A percentile compares a stretch with the other conserved stretches of the same genome.
phyloP scores from a whole-genome alignment of 2,888 invertebrate species.

The Eucriotettix oculatus region DNA sequence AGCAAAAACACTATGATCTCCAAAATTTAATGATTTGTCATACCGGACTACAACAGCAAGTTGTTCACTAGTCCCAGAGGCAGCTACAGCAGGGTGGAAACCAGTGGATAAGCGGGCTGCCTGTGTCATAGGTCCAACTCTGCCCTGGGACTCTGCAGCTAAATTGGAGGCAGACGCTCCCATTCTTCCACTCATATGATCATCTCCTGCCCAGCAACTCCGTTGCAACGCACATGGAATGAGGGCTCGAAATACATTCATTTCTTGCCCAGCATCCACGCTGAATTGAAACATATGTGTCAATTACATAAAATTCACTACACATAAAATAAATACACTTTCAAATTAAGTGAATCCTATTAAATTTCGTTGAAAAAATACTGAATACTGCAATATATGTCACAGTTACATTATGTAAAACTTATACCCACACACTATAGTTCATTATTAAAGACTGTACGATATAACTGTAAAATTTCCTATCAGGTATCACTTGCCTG shows the following conservation, averaged over 20 bases:
- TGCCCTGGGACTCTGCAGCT: slow-evolving; percentile 10
- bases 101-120: slow-evolving; percentile 6
- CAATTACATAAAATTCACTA: background rate
- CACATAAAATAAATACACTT: background rate
- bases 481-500: slow-evolving; percentile 4
- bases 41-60: slow-evolving; percentile 9
- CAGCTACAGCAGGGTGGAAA: slow-evolving; percentile 7
- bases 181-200: slow-evolving; percentile 14
- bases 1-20: background rate
- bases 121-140: slow-evolving; percentile 9
- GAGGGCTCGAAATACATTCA: slow-evolving; percentile 13
- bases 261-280: slow-evolving; percentile 11
- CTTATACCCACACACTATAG: background rate
- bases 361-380: background rate
- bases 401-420: background rate
- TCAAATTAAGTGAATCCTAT: background rate
- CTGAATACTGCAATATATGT: background rate
- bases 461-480: background rate
- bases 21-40: background rate
- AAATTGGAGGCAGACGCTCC: slow-evolving; percentile 13
- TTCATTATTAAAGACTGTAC: background rate
- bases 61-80: slow-evolving; percentile 10
- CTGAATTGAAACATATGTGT: slow-evolving; percentile 2
- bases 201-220: slow-evolving; percentile 14
- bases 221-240: slow-evolving; percentile 14